phyloP scores from a whole-genome alignment of 2,888 invertebrate genomes.

The Dimorphilus gyrociliatus region DNA sequence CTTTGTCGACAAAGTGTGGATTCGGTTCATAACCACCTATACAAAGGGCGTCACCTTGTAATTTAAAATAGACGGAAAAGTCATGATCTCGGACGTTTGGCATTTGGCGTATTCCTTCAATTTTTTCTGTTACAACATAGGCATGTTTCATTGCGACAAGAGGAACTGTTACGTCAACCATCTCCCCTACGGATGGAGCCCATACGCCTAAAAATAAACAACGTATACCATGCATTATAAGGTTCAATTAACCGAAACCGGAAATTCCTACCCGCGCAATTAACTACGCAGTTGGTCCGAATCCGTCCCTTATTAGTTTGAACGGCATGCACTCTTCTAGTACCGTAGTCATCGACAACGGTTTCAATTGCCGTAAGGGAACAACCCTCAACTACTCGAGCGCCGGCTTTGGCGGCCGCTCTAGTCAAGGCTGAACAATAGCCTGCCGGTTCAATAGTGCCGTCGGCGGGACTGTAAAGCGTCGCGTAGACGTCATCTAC shows the following conservation, averaged over 20 bases:
- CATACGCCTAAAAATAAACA: constrained; percentile 49
- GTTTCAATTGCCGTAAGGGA: constrained; percentile 48
- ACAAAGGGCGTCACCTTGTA: constrained; percentile 49
- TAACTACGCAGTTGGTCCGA: constrained; percentile 59
- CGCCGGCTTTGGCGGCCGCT: constrained; percentile 54
- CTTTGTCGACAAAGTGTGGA: constrained; percentile 47
- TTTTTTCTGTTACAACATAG: constrained; percentile 63
- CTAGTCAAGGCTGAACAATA: constrained; percentile 56
- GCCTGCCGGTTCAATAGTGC: constrained; percentile 67
- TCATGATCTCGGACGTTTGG: constrained; percentile 79
- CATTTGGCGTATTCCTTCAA: constrained; percentile 54
- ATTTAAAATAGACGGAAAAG: constrained; percentile 59
- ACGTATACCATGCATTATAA: constrained; percentile 2
- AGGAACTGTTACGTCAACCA: constrained; percentile 54
- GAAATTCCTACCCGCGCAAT: constrained; percentile 45
- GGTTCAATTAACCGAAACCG: neutral
- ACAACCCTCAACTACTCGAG: constrained; percentile 19
- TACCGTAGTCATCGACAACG: constrained; percentile 47
- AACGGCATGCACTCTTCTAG: constrained; percentile 56
- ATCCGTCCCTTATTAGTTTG: constrained; percentile 57
- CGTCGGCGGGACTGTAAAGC: constrained; percentile 61
- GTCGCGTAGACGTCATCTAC: constrained; percentile 57
- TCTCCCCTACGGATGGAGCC: constrained; percentile 56
- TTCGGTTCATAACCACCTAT: constrained; percentile 76
- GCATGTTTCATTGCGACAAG: constrained; percentile 70